Evolutionary conservation across 2,888 invertebrate species (phyloP).

Genomic region (Troilus luridus): DNA sequence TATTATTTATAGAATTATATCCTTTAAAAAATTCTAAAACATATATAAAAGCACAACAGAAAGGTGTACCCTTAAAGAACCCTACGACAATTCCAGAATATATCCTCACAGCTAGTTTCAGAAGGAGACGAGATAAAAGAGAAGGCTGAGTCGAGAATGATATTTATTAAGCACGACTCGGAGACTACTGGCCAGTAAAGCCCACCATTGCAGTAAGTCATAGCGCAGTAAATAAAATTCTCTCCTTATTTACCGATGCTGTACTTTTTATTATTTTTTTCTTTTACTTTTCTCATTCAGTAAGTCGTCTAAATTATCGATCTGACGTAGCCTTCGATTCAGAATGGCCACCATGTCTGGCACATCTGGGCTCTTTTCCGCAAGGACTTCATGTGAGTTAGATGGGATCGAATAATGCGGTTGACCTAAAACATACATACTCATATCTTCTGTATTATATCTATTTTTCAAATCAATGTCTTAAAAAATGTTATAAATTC

Average conservation of each 20-base stretch:
- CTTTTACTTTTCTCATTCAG: constrained; percentile 35
- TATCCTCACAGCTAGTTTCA: not conserved
- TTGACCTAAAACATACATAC: not conserved
- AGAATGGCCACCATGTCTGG: constrained; percentile 38
- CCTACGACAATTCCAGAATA: not conserved
- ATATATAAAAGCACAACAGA: no score
- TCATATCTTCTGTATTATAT: not conserved
- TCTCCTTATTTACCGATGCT: constrained; percentile 27
- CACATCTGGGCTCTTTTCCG: constrained; percentile 13
- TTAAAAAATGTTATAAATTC: no score
- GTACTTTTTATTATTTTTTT: constrained; percentile 12
- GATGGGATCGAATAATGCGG: not conserved
- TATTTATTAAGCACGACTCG: constrained; percentile 41
- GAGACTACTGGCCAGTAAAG: constrained; percentile 39
- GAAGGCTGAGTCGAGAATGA: not conserved
- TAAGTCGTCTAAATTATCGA: constrained; percentile 32
- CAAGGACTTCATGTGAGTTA: not conserved
- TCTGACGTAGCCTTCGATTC: constrained; percentile 29
- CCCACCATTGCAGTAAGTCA: constrained; percentile 41
- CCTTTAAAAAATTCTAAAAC: no score
- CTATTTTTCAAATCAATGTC: not conserved
- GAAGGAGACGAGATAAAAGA: not conserved
- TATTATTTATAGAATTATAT: no score
- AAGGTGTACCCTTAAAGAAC: no score
- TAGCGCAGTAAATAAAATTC: constrained; percentile 1